Evolutionary conservation across 2,888 invertebrate genomes (phyloP), one percentile per base, ranked within the genome.

Genomic region (Crematogaster levior): DNA sequence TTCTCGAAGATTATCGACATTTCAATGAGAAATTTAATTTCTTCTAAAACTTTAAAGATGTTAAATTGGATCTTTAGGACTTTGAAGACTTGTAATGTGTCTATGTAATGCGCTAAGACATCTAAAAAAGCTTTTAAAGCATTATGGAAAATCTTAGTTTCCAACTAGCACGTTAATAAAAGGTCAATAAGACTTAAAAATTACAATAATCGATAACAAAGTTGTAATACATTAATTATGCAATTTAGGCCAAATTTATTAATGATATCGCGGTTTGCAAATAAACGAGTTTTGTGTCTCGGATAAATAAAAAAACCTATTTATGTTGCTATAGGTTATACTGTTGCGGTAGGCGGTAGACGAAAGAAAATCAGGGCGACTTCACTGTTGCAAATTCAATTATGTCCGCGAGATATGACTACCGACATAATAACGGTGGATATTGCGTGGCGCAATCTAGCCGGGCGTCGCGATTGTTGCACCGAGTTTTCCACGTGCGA

Each of bases 341-440:
- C n/a, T n/a, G n/a, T n/a, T 1, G 37, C 10, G n/a, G 34, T n/a
- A 24, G 10, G 37, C 7, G 15, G 43, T 6, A 10, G 37, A 34
- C 48, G 61, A 79, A 77, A 75, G 73, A 46, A 27, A 73, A 66
- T 46, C 61, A 24, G 24, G 60, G 70, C 66, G 72, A 53, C 24
- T 60, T 79, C 84, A 75, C 66, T 75, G 79, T 73, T 75, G 79
- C 66, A 74, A 83, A 88, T 88, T 88, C 87, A 88, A 88, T 88
- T 88, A 88, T 74, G 66, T 61, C 30, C 51, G 61, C 58, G 73
- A 81, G 58, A 86, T 87, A 85, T 70, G 87, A 86, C 85, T 66
- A 74, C 63, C 79, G 74, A 70, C 65, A 84, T 88, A 87, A 88
- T 87, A 77, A 88, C 82, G 58, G 72, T 72, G 53, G 81, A 70